Evolutionary conservation across 2,113 vertebrate genomes (phyloP).

Genomic region (Trichomycterus rosablanca): DNA sequence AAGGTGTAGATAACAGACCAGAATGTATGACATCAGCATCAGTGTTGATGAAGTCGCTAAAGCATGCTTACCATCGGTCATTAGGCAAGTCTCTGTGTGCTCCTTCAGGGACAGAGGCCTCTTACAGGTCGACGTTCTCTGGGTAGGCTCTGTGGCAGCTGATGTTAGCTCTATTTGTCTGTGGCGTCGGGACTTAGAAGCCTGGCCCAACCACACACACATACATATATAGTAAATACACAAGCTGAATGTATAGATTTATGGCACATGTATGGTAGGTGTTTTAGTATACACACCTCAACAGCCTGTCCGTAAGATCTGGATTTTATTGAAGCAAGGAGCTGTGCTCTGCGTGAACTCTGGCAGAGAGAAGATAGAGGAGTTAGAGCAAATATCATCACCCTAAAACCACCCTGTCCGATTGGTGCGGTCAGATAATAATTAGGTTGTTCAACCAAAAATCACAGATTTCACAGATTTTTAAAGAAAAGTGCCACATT

Average conservation of each 20-base stretch:
- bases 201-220: too few relatives aligned
- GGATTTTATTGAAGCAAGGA: slow-evolving; percentile 81
- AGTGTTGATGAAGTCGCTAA: too few relatives aligned
- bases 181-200: slow-evolving; percentile 79
- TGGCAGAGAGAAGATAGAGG: slow-evolving; percentile 48
- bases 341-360: slow-evolving; percentile 75
- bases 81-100: not conserved
- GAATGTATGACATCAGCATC: too few relatives aligned
- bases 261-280: not conserved
- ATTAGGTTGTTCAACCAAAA: not conserved
- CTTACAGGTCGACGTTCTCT: not conserved
- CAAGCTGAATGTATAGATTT: too few relatives aligned
- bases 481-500: too few relatives aligned
- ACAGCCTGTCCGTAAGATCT: slow-evolving; percentile 73
- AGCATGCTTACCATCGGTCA: not conserved
- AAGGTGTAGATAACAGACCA: too few relatives aligned
- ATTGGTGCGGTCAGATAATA: too few relatives aligned
- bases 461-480: too few relatives aligned
- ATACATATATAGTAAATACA: not conserved
- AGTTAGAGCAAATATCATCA: not conserved
- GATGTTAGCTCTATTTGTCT: slow-evolving; percentile 72
- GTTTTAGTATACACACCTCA: slow-evolving; percentile 75
- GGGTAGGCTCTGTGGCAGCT: slow-evolving; percentile 40
- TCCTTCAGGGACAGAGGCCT: not conserved
- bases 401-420: not conserved